Conservation (phyloP, 53 echinoderm and acorn worm species). For the Pentamera pediparva region DNA sequence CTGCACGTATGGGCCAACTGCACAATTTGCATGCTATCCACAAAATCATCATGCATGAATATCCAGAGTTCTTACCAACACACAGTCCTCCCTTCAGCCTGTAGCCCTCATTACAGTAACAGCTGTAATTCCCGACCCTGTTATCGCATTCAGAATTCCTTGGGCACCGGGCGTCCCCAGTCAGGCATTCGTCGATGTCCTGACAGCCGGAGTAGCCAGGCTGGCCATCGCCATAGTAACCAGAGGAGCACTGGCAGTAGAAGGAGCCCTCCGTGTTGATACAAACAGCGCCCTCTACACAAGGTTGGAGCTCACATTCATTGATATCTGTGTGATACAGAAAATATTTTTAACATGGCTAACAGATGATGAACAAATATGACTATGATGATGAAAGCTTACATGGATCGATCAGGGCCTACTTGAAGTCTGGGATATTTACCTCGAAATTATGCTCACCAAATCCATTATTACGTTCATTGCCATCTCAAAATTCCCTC, state of each 20-base stretch:
- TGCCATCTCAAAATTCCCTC: too few species aligned
- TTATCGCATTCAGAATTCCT: neutral
- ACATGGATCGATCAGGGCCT: too few species aligned
- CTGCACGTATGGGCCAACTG: too few species aligned
- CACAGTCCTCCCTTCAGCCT: neutral
- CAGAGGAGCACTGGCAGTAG: neutral
- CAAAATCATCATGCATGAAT: too few species aligned
- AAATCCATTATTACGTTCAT: too few species aligned
- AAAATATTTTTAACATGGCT: neutral
- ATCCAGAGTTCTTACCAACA: slow-evolving; percentile 9
- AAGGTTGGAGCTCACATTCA: neutral
- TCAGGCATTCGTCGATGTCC: slow-evolving; percentile 2
- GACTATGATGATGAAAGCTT: too few species aligned
- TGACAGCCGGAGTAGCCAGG: neutral
- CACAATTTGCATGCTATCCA: too few species aligned
- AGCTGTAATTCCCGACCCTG: neutral
- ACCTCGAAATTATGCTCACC: too few species aligned
- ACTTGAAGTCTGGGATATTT: too few species aligned
- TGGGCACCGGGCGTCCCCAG: neutral
- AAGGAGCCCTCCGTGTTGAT: slow-evolving; percentile 11
- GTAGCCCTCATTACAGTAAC: neutral
- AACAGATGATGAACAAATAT: too few species aligned
- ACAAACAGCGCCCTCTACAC: neutral
- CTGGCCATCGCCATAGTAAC: slow-evolving; percentile 22
- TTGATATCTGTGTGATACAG: neutral